A percentile compares a stretch with the other conserved stretches of the same genome.
phyloP scores from a whole-genome alignment of 2,113 vertebrate species.

The Apteryx owenii region DNA sequence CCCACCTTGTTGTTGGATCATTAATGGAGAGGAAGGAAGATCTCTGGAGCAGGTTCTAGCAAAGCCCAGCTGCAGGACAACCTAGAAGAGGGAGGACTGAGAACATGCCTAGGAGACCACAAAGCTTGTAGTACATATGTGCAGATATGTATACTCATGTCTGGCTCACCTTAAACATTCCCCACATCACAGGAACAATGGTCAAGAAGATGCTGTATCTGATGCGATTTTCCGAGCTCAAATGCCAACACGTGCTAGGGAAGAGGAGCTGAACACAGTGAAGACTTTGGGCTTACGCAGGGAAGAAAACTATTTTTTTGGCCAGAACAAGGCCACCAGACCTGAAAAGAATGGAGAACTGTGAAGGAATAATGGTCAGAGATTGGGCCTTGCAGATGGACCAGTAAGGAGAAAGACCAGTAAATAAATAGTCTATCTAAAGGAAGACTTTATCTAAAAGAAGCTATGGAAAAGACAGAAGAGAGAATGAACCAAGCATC shows the following conservation, averaged over 20 bases:
- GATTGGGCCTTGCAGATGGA: neutral
- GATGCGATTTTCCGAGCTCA: neutral
- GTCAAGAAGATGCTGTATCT: neutral
- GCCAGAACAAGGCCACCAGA: neutral
- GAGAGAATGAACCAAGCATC: neutral
- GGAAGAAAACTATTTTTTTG: accelerated
- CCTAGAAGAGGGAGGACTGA: neutral
- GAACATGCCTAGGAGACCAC: neutral
- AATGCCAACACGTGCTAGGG: accelerated
- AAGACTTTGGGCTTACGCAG: neutral
- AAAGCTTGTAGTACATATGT: neutral
- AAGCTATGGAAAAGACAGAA: neutral
- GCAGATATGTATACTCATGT: neutral
- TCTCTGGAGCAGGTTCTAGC: neutral
- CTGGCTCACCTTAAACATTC: neutral
- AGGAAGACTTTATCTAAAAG: neutral
- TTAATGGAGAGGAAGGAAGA: neutral
- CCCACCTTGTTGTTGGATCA: neutral
- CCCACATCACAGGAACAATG: accelerated
- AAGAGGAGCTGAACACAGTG: neutral
- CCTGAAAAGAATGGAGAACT: neutral
- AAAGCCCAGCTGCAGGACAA: neutral
- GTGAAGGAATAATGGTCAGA: neutral
- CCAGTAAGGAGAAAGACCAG: neutral
- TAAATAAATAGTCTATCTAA: neutral